These are phyloP conservation scores for Semicossyphus pulcher DNA, from an alignment of 2,113 vertebrate genomes.

Conservation along the genomic window DNA sequence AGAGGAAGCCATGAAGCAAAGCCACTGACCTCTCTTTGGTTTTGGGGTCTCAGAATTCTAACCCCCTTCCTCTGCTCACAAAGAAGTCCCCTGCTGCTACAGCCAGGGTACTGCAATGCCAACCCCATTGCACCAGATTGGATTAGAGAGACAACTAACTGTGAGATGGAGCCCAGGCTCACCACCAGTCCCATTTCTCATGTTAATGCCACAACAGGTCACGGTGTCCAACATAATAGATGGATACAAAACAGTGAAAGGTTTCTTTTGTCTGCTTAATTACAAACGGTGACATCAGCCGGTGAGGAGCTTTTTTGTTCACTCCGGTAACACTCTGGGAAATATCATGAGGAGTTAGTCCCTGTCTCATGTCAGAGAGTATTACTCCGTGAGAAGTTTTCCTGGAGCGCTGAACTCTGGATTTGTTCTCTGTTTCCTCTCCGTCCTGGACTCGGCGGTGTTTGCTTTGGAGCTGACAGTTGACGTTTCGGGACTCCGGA, in stretches of 20 bases:
- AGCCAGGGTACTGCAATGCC: slow-evolving; percentile 85
- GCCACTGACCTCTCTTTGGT: slow-evolving; percentile 86
- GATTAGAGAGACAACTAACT: slow-evolving; percentile 90
- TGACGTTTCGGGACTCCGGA: slow-evolving; percentile 71
- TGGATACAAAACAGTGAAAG: slow-evolving; percentile 86
- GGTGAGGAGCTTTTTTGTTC: slow-evolving; percentile 63
- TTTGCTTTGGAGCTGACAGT: slow-evolving; percentile 79
- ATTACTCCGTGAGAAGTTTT: slow-evolving; percentile 58
- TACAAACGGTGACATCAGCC: slow-evolving; percentile 82
- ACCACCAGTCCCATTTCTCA: slow-evolving; percentile 88
- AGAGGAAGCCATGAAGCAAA: slow-evolving; percentile 87
- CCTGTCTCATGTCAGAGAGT: slow-evolving; percentile 64
- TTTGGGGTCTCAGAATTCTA: slow-evolving; percentile 86
- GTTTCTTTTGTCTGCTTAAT: slow-evolving; percentile 88
- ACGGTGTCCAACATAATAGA: slow-evolving; percentile 86
- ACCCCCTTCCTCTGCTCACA: slow-evolving; percentile 87
- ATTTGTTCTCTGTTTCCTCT: slow-evolving; percentile 63
- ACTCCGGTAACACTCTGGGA: slow-evolving; percentile 75
- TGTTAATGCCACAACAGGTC: slow-evolving; percentile 92
- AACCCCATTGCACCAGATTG: slow-evolving; percentile 88
- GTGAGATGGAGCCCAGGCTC: slow-evolving; percentile 85
- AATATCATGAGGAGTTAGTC: slow-evolving; percentile 67
- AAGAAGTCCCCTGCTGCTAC: slow-evolving; percentile 90
- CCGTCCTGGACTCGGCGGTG: slow-evolving; percentile 60
- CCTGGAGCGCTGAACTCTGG: slow-evolving; percentile 52